Conservation (phyloP, 2,797 vertebrate species). For the Falco naumanni region DNA sequence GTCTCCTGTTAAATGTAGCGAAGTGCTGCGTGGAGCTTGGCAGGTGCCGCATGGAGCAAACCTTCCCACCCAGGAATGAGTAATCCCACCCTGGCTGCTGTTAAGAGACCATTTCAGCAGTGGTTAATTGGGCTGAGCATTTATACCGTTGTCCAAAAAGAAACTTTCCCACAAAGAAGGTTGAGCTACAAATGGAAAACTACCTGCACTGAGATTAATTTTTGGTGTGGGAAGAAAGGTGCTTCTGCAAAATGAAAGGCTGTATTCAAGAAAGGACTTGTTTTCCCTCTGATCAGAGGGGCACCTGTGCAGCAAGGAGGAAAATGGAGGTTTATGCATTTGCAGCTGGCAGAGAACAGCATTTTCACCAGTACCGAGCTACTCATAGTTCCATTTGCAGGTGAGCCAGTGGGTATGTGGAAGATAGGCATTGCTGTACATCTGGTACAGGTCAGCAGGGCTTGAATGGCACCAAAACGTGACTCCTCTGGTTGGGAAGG, state of each 20-base stretch:
- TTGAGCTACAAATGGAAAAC: neutral
- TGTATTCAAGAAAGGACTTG: neutral
- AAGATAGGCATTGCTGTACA: accelerated
- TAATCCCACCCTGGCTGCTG: constrained; percentile 27
- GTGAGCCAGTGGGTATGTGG: accelerated
- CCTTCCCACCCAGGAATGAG: neutral
- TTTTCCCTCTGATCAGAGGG: neutral
- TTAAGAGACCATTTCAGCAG: neutral
- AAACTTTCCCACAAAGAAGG: constrained; percentile 10
- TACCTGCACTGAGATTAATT: neutral
- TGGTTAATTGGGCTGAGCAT: neutral
- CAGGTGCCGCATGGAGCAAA: neutral
- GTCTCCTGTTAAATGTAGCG: neutral
- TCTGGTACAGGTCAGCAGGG: neutral
- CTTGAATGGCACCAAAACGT: neutral
- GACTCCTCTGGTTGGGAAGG: neutral
- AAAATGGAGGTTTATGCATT: neutral
- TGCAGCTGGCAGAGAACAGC: neutral
- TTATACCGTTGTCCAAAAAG: neutral
- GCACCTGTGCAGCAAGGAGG: neutral
- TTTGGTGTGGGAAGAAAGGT: neutral
- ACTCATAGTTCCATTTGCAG: neutral
- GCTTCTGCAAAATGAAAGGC: constrained; percentile 20
- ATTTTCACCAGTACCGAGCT: neutral
- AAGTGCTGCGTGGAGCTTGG: neutral